phyloP scores from a whole-genome alignment of 2,888 invertebrate genomes.

The Bugulina stolonifera region DNA sequence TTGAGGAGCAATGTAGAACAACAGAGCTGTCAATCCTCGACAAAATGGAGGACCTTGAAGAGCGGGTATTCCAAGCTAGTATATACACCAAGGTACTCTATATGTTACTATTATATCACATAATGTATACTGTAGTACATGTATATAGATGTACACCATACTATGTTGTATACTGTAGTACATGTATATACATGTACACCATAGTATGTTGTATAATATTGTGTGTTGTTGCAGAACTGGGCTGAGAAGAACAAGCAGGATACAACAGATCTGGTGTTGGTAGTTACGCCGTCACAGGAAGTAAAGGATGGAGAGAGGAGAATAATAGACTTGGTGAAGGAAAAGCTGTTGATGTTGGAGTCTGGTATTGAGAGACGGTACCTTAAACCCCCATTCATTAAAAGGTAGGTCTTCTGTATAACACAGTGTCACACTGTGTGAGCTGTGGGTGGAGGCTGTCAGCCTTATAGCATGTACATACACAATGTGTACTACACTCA shows the following conservation, averaged over 20 bases:
- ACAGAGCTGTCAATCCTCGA: constrained; percentile 73
- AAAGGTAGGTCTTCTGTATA: constrained; percentile 45
- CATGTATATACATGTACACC: no score
- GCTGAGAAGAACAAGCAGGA: constrained; percentile 21
- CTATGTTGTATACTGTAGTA: no score
- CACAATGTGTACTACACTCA: no score
- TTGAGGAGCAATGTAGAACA: constrained; percentile 66
- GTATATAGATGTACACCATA: no score
- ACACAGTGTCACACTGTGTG: no score
- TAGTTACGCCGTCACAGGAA: neutral
- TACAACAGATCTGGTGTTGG: neutral
- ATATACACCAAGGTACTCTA: constrained; percentile 47
- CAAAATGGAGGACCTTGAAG: constrained; percentile 50
- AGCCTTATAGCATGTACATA: no score
- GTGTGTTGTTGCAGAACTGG: constrained; percentile 3
- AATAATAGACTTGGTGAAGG: constrained; percentile 60
- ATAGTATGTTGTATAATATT: no score
- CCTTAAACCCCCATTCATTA: constrained; percentile 81
- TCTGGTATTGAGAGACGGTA: constrained; percentile 86
- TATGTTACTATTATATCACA: no score
- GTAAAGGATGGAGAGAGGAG: constrained; percentile 3
- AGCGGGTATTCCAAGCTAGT: constrained; percentile 48
- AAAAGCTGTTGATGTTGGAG: constrained; percentile 75
- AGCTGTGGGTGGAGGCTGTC: no score
- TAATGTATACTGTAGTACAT: no score